Evolutionary conservation across 2,888 invertebrate genomes (phyloP), one percentile per base, ranked within the genome.

Genomic region (Agrilus cyanescens): DNA sequence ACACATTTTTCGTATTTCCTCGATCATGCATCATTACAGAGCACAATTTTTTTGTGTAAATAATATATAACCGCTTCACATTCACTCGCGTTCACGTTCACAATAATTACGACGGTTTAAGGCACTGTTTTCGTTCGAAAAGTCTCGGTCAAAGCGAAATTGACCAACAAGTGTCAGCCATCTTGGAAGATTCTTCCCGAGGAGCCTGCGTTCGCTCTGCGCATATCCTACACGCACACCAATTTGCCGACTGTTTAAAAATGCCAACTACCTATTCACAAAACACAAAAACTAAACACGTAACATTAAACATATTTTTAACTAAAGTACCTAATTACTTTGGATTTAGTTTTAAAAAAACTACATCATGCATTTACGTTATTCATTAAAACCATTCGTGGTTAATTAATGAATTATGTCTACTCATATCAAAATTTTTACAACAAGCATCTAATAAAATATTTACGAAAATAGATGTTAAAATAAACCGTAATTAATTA

Each of bases 151-250:
- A 60, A 47, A 54, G 53, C 54, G 54, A 51, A 51, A 50, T 50
- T 51, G 54, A 64, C 64, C 64, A 65, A 65, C 65, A 65, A 65
- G 65, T 65, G 65, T 63, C 63, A 63, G 65, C 65, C 65, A 65
- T 65, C 54, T 65, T 65, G 62, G 49, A 51, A 50, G 45, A 40
- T 47, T 40, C 41, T 48, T 36, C 40, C 45, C 38, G 43, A 43
- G 39, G 38, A 37, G 34, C 39, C 40, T 40, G 32, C 36, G 30
- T 38, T 41, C 43, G 33, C 31, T 46, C 39, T 47, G 50, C 50
- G 50, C 50, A 50, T 41, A 36, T 41, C 30, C 40, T 33, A 37
- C 37, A 34, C 41, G 42, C 43, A 32, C 36, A 47, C 41, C 36
- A 34, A 31, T 44, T 37, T 37, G 35, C 44, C 38, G 38, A 37